Base-by-base conservation (phyloP, 2,888 invertebrate genomes). In the Ptilodon capucinus region DNA sequence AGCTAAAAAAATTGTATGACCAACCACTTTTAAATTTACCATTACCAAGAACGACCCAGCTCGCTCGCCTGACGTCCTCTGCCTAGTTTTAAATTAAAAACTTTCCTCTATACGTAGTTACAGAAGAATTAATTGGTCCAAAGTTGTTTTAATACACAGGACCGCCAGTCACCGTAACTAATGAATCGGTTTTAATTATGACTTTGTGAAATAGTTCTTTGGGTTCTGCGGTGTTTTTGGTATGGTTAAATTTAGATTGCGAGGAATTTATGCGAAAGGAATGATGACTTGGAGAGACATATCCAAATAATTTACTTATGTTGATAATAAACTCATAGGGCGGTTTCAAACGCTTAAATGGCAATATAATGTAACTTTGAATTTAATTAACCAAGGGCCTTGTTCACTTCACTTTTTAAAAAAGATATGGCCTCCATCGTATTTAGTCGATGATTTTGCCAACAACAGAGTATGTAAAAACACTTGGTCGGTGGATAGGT, bases 71-170 rank as follows among this genome's bases (percentile, higher is more conserved):
- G 25, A 18, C 25, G 39, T 57, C 54, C 59, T 58, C 42, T 45
- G 42, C 56, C 43, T 56, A 50, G 47, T 64, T 66, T 57, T 51
- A 55, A 63, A 55, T 66, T 66, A 54, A 66, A 64, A 62, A 38
- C 48, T 66, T 60, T 23, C 40, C 38, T 47, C 42, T 14, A n/a
- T 14, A 32, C 57, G 48, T 48, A 65, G 56, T 55, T 59, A 51
- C 43, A 38, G 46, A 57, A 63, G 55, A 63, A 60, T 57, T 60
- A 64, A 66, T 62, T 60, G 51, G 50, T 44, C 21, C 42, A 25
- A 53, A 60, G 39, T 58, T 49, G 36, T 57, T 52, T 50, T 42
- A 51, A 55, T 46, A 44, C 41, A 48, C 42, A 52, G 42, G 41
- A 30, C 44, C 43, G 49, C 46, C 42, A 51, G 51, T 32, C 50